Conservation (phyloP, 2,888 invertebrate genomes). For the Cantharis nigra region DNA sequence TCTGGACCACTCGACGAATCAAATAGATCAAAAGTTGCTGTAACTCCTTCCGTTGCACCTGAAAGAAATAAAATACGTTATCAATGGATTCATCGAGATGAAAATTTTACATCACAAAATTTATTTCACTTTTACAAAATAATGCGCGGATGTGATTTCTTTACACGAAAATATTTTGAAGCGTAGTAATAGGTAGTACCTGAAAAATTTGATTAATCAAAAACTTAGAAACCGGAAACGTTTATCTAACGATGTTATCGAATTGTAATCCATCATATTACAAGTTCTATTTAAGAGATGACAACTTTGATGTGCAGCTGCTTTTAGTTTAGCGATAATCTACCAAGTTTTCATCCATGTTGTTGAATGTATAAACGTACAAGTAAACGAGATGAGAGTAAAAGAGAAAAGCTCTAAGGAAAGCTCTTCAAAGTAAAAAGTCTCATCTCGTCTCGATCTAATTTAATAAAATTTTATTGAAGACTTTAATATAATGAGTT, state of each 20-base stretch:
- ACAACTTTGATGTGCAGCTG: constrained; percentile 36
- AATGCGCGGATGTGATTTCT: neutral
- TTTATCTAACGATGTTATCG: constrained; percentile 35
- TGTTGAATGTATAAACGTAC: constrained; percentile 24
- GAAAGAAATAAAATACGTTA: constrained; percentile 13
- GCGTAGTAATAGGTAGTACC: neutral
- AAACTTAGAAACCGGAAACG: constrained; percentile 26
- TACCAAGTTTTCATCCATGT: constrained; percentile 33
- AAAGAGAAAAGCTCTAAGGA: constrained; percentile 22
- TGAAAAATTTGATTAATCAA: constrained; percentile 21
- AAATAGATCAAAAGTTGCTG: constrained; percentile 62
- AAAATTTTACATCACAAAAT: neutral
- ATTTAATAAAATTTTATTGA: constrained; percentile 33
- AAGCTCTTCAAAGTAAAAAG: constrained; percentile 27
- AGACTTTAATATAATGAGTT: constrained; percentile 29
- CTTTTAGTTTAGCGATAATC: constrained; percentile 34
- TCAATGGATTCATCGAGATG: neutral
- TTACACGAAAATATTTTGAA: neutral
- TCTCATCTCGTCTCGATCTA: constrained; percentile 28
- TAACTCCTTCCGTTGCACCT: constrained; percentile 52
- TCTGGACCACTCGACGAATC: constrained; percentile 65
- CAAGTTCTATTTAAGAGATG: constrained; percentile 37
- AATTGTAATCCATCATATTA: constrained; percentile 41
- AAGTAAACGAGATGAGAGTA: constrained; percentile 10
- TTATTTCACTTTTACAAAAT: neutral